A percentile compares a stretch with the other conserved stretches of the same genome.
Conservation (phyloP, 1,140 invertebrate species). For the Calephelis virginiensis region DNA sequence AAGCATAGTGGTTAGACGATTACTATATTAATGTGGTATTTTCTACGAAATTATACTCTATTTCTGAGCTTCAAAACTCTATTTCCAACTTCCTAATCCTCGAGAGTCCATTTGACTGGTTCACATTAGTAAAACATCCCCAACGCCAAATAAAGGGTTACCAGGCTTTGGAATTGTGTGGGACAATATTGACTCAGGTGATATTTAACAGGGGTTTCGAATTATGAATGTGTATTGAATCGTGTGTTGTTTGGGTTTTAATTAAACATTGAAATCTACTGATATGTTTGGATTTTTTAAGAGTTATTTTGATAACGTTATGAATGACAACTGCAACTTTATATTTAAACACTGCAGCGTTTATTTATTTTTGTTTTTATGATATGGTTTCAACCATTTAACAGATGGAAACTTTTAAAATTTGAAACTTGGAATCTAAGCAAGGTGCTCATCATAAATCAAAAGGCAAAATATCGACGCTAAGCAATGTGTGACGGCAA, state of each 20-base stretch:
- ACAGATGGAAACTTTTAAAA: no score
- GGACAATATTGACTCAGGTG: slow-evolving; percentile 19
- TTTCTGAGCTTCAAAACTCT: slow-evolving; percentile 37
- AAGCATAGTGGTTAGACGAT: slow-evolving; percentile 48
- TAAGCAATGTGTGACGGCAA: no score
- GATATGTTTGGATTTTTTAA: background rate
- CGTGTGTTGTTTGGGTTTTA: slow-evolving; percentile 7
- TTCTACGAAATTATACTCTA: slow-evolving; percentile 44
- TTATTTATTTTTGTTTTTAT: no score
- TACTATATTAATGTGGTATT: slow-evolving; percentile 27
- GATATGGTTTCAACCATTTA: no score
- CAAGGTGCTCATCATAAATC: no score
- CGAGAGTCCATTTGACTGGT: slow-evolving; percentile 72
- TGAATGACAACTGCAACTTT: no score
- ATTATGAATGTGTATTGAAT: slow-evolving; percentile 11
- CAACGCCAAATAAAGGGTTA: slow-evolving; percentile 42
- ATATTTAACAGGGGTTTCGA: slow-evolving; percentile 11
- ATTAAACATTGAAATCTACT: slow-evolving; percentile 13
- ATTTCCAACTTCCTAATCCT: slow-evolving; percentile 48
- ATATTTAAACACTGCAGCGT: no score
- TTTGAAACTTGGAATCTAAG: no score
- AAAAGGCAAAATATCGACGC: no score
- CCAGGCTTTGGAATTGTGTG: slow-evolving; percentile 31
- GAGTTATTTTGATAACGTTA: no score
- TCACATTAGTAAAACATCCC: slow-evolving; percentile 73